Percentiles rank a stretch among this genome's conserved stretches.
phyloP scores from a whole-genome alignment of 2,113 vertebrate genomes.

The Cheirogaleus medius region DNA sequence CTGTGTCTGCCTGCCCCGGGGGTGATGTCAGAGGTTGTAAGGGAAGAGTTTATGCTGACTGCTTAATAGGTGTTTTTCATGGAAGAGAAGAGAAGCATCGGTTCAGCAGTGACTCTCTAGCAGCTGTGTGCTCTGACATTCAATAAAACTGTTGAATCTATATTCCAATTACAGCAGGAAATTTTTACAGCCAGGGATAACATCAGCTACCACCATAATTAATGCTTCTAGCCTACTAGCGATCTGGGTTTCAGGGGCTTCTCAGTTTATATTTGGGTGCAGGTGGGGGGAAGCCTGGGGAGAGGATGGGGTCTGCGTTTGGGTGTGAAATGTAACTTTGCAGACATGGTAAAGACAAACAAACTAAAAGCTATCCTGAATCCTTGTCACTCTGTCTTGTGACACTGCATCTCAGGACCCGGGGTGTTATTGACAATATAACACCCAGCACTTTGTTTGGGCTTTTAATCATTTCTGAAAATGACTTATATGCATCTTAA shows the following conservation, averaged over 20 bases:
- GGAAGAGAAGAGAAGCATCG: constrained; percentile 80
- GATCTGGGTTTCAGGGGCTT: constrained; percentile 49
- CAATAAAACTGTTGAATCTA: constrained; percentile 74
- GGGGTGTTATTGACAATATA: background rate
- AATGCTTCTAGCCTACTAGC: constrained; percentile 8
- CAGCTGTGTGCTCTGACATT: constrained; percentile 80
- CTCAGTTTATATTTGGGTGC: background rate
- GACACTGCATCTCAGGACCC: fast-evolving
- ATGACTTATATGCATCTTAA: background rate
- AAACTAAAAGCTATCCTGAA: background rate
- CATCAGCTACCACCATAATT: constrained; percentile 46
- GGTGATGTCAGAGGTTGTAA: constrained; percentile 84
- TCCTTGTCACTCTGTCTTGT: fast-evolving
- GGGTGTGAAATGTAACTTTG: background rate
- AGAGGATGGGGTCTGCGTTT: background rate
- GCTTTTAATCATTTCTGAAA: background rate
- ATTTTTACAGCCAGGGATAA: constrained; percentile 40
- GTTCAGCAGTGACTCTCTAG: constrained; percentile 73
- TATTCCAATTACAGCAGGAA: constrained; percentile 60
- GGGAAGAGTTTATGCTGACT: constrained; percentile 82
- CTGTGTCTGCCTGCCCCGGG: constrained; percentile 83
- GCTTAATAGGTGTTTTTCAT: constrained; percentile 86
- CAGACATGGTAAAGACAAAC: background rate
- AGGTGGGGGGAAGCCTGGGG: background rate
- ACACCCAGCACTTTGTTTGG: background rate